Evolutionary conservation across 2,888 invertebrate genomes (phyloP).

Genomic region (Leucophora obtusa): DNA sequence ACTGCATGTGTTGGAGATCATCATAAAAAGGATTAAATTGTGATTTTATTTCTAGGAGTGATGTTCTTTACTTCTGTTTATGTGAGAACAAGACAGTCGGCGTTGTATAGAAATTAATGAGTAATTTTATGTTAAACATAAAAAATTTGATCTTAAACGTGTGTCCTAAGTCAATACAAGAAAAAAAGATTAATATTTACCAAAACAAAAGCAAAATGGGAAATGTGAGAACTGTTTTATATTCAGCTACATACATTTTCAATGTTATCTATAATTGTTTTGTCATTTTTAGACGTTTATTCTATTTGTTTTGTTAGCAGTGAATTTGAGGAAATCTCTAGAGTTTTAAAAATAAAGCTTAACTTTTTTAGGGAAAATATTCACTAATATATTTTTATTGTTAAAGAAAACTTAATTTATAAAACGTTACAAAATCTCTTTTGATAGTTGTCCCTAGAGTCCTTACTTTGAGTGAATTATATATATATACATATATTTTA

Average conservation of each 20-base stretch:
- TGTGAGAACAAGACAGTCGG: constrained; percentile 49
- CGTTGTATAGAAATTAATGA: constrained; percentile 53
- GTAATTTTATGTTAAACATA: constrained; percentile 62
- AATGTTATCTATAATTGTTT: constrained; percentile 39
- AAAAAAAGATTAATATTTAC: constrained; percentile 57
- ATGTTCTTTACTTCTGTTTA: constrained; percentile 22
- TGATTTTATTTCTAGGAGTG: constrained; percentile 28
- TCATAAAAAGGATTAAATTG: constrained; percentile 64
- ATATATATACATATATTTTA: constrained; percentile 21
- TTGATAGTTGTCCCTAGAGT: constrained; percentile 67
- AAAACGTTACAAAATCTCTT: constrained; percentile 62
- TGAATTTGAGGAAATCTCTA: constrained; percentile 36
- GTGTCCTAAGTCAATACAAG: constrained; percentile 64
- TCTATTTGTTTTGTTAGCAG: background rate
- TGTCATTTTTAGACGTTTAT: constrained; percentile 41
- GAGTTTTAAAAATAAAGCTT: constrained; percentile 39
- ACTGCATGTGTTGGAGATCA: constrained; percentile 62
- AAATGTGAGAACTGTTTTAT: constrained; percentile 62
- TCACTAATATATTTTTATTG: constrained; percentile 1
- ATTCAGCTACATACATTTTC: background rate
- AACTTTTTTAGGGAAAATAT: constrained; percentile 17
- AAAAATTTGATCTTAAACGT: constrained; percentile 62
- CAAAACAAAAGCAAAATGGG: constrained; percentile 25
- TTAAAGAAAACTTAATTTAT: constrained; percentile 58
- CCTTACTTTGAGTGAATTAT: constrained; percentile 49